These are phyloP conservation scores for Falco naumanni DNA, from an alignment of 2,797 vertebrate genomes.

Conservation along the genomic window DNA sequence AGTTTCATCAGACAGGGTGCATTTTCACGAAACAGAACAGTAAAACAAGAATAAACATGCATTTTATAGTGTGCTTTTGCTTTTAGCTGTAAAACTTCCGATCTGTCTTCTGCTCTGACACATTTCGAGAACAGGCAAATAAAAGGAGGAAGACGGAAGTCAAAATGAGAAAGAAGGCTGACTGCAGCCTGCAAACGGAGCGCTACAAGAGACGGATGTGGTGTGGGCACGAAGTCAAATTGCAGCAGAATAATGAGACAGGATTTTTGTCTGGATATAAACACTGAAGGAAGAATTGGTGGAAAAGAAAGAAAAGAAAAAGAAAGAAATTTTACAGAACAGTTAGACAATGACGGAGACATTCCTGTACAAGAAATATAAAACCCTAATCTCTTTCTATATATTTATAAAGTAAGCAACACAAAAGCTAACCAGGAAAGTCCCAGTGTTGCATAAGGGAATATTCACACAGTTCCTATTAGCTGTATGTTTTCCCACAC, in stretches of 20 bases:
- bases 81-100: neutral
- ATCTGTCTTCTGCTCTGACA: neutral
- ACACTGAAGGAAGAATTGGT: neutral
- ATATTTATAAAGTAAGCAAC: neutral
- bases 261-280: slow-evolving; percentile 1
- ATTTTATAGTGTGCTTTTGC: neutral
- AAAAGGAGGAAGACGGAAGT: slow-evolving; percentile 26
- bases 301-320: neutral
- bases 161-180: slow-evolving; percentile 1
- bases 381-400: neutral
- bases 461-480: neutral
- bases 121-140: neutral
- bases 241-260: neutral
- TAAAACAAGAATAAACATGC: neutral
- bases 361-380: neutral
- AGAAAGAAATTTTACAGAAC: neutral
- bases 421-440: neutral
- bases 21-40: neutral
- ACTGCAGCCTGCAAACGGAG: neutral
- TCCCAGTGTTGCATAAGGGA: neutral
- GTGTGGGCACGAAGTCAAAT: slow-evolving; percentile 7
- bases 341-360: neutral
- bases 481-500: neutral
- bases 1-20: neutral
- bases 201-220: neutral